Evolutionary conservation across 2,797 vertebrate genomes (phyloP).

Genomic region (Rhinoraja longicauda): DNA sequence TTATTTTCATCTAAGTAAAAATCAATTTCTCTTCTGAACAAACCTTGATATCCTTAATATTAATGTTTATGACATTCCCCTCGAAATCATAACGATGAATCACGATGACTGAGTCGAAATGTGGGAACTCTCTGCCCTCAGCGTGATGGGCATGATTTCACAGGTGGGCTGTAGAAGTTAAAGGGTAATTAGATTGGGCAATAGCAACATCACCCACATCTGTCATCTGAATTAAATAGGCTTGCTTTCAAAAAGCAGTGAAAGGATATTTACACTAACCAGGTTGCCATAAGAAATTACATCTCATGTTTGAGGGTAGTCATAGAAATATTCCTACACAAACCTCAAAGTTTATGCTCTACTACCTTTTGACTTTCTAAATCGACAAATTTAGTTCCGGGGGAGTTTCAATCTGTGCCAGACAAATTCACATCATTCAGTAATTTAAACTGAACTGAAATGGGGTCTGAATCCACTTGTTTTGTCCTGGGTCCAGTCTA

Average conservation of each 20-base stretch:
- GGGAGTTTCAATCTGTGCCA: slow-evolving; percentile 1
- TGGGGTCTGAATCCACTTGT: not conserved
- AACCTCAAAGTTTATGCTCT: not conserved
- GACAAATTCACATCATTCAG: not conserved
- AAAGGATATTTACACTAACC: not conserved
- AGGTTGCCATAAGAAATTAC: not conserved
- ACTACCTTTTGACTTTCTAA: not conserved
- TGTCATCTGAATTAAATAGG: not conserved
- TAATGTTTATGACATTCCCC: no score
- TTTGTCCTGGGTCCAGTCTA: slow-evolving; percentile 10
- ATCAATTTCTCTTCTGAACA: no score
- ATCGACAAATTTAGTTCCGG: not conserved
- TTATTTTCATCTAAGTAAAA: no score
- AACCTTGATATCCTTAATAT: no score
- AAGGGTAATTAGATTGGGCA: no score
- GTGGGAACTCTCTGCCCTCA: no score
- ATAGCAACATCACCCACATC: no score
- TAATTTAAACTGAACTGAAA: not conserved
- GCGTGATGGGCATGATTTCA: no score
- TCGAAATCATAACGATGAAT: no score
- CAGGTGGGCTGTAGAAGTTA: no score
- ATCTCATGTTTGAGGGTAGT: not conserved
- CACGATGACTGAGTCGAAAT: no score
- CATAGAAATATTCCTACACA: not conserved
- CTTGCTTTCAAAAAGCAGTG: not conserved